Evolutionary conservation across 2,888 invertebrate genomes (phyloP), one percentile per base, ranked within the genome.

Genomic region (Volucella bombylans): DNA sequence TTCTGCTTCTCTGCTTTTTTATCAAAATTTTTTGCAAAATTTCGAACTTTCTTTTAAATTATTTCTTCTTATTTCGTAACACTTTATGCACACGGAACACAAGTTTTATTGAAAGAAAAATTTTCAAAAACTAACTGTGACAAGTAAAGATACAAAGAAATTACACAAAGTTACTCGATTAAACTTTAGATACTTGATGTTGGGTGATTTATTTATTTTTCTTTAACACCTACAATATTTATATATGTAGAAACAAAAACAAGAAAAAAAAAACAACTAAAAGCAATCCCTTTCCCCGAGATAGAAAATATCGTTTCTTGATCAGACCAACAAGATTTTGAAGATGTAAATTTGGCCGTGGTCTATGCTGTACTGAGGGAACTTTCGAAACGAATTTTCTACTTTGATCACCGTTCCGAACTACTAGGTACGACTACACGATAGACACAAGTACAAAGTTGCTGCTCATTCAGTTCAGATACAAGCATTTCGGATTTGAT

Each of bases 291-390:
- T 69, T 81, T 72, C 65, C 39, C 73, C 55, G 71, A 61, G 68
- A 72, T 41, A 62, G 15, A 59, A 14, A 8, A 50, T 38, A n/a
- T 61, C 59, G 15, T 23, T 57, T 52, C 3, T 41, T 68, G 41
- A 14, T 54, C 57, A 41, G 59, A 73, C 55, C 74, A 67, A 71
- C 65, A 52, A 11, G 59, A 62, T 38, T 52, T 52, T 47, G 47
- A 67, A 80, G 82, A 87, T 87, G 87, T 87, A 80, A 86, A 78
- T 85, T 86, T 81, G 82, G 64, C 79, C 87, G 87, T 86, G 86
- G 87, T 87, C 87, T 86, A 82, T 83, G 88, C 87, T 88, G 87
- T 87, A 88, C 88, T 88, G 86, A 88, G 87, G 43, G 55, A 71
- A 57, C 74, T 79, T 82, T 73, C 54, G 31, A 68, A 82, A 78